These are phyloP conservation scores for Larimichthys polyactis DNA, from an alignment of 2,113 vertebrate species.

Conservation along the genomic window DNA sequence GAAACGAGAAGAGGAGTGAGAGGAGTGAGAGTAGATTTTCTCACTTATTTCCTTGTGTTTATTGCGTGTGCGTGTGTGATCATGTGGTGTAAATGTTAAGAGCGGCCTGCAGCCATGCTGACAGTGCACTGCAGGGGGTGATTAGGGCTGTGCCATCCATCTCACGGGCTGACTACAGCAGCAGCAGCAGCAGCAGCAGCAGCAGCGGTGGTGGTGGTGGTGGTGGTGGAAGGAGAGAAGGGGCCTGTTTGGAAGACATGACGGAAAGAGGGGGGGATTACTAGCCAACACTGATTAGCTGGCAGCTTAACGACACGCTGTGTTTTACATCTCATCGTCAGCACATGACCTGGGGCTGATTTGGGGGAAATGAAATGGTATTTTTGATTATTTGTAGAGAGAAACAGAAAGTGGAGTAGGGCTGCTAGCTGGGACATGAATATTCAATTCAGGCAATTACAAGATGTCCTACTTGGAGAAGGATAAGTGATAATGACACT, in stretches of 20 bases:
- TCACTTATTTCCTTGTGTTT: conserved; percentile 64
- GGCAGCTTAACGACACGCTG: conserved; percentile 79
- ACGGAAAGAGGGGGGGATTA: conserved; percentile 55
- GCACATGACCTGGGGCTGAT: conserved; percentile 75
- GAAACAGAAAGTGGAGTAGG: conserved; percentile 45
- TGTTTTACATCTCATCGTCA: conserved; percentile 75
- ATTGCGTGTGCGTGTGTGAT: conserved; percentile 46
- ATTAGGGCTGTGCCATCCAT: conserved; percentile 77
- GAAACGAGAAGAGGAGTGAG: background rate
- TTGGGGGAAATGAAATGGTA: conserved; percentile 72
- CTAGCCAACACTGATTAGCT: conserved; percentile 77
- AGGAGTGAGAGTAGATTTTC: conserved; percentile 38
- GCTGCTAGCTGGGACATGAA: conserved; percentile 60
- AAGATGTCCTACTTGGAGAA: conserved; percentile 71
- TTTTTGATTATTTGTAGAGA: conserved; percentile 70
- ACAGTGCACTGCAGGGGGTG: conserved; percentile 74
- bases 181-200: conserved; percentile 18
- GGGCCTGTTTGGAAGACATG: conserved; percentile 49
- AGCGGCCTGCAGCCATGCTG: conserved; percentile 75
- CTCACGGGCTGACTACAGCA: conserved; percentile 58
- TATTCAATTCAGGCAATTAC: conserved; percentile 72
- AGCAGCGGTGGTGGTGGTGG: background rate
- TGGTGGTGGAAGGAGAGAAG: conserved; percentile 10
- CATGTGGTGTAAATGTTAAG: conserved; percentile 79
- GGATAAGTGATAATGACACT: conserved; percentile 49